Percentiles rank a stretch among this genome's conserved stretches.
These are phyloP conservation scores for Chelidonichthys spinosus DNA, from an alignment of 2,797 vertebrate genomes.

Conservation along the genomic window DNA sequence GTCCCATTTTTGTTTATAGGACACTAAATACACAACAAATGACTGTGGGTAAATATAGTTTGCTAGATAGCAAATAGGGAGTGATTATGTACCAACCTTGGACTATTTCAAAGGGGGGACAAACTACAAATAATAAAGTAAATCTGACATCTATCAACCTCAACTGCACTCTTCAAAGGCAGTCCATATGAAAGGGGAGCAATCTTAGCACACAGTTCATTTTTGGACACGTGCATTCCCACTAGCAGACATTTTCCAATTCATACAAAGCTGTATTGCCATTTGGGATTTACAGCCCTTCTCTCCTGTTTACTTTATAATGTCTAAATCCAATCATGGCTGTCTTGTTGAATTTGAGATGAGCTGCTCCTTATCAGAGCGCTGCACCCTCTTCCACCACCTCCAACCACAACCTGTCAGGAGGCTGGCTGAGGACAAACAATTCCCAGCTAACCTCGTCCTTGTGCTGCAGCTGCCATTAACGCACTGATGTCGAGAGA, in stretches of 20 bases:
- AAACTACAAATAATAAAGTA: conserved; percentile 32
- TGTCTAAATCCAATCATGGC: conserved; percentile 61
- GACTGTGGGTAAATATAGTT: not conserved
- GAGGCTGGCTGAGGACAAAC: conserved; percentile 51
- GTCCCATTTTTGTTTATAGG: not conserved
- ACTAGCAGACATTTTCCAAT: conserved; percentile 27
- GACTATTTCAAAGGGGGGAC: conserved; percentile 14
- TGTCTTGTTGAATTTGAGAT: conserved; percentile 65
- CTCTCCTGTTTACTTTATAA: conserved; percentile 56
- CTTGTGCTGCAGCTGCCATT: conserved; percentile 50
- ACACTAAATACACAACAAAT: conserved; percentile 5
- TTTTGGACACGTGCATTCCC: conserved; percentile 28
- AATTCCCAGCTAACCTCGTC: conserved; percentile 57
- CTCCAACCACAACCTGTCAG: conserved; percentile 55
- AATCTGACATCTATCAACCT: conserved; percentile 42
- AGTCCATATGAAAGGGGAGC: conserved; percentile 28
- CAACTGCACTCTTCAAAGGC: conserved; percentile 38
- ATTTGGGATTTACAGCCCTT: conserved; percentile 41
- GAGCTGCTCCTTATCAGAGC: conserved; percentile 55
- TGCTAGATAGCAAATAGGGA: not conserved
- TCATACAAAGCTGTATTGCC: conserved; percentile 27
- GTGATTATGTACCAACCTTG: conserved; percentile 7
- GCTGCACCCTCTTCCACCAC: conserved; percentile 36
- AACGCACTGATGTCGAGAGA: conserved; percentile 39
- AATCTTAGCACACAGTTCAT: conserved; percentile 36